Percentiles rank a stretch among this genome's conserved stretches.
These are phyloP conservation scores for Phymatocera aterrima DNA, from an alignment of 2,888 invertebrate species.

Conservation along the genomic window DNA sequence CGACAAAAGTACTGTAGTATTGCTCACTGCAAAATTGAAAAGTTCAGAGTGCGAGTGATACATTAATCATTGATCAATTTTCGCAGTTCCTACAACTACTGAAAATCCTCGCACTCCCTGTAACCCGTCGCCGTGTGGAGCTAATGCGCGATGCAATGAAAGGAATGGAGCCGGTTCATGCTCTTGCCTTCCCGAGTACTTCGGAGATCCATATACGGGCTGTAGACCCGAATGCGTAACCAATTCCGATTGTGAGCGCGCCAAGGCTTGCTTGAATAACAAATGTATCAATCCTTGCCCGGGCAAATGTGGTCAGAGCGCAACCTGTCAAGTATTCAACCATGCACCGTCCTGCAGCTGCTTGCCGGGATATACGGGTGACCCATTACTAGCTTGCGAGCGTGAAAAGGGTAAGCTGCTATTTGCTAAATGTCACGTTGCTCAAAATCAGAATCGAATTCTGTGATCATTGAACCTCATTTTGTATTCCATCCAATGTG, in stretches of 20 bases:
- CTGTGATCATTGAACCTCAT: not conserved
- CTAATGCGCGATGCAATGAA: slow-evolving; percentile 90
- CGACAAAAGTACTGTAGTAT: slow-evolving; percentile 24
- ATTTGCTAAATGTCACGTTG: no score
- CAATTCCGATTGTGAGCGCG: slow-evolving; percentile 87
- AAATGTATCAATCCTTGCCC: slow-evolving; percentile 91
- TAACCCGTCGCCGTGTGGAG: slow-evolving; percentile 91
- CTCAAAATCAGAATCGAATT: no score
- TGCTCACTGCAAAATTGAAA: slow-evolving; percentile 39
- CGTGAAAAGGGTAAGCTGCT: slow-evolving; percentile 36
- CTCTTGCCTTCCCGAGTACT: slow-evolving; percentile 87
- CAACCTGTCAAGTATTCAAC: slow-evolving; percentile 88
- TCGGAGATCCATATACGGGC: slow-evolving; percentile 91
- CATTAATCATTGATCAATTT: not conserved
- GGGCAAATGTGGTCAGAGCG: slow-evolving; percentile 88
- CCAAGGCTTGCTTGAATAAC: slow-evolving; percentile 88
- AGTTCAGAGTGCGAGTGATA: slow-evolving; percentile 31
- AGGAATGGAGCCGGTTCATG: slow-evolving; percentile 90
- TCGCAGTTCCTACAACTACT: slow-evolving; percentile 76
- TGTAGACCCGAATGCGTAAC: slow-evolving; percentile 91
- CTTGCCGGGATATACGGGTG: slow-evolving; percentile 86
- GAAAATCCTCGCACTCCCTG: slow-evolving; percentile 85
- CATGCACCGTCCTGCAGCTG: slow-evolving; percentile 90
- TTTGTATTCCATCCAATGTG: not conserved
- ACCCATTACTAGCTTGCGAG: slow-evolving; percentile 81